A percentile compares a stretch with the other conserved stretches of the same genome.
phyloP scores from a whole-genome alignment of 2,797 vertebrate species.

The Mico argentatus region DNA sequence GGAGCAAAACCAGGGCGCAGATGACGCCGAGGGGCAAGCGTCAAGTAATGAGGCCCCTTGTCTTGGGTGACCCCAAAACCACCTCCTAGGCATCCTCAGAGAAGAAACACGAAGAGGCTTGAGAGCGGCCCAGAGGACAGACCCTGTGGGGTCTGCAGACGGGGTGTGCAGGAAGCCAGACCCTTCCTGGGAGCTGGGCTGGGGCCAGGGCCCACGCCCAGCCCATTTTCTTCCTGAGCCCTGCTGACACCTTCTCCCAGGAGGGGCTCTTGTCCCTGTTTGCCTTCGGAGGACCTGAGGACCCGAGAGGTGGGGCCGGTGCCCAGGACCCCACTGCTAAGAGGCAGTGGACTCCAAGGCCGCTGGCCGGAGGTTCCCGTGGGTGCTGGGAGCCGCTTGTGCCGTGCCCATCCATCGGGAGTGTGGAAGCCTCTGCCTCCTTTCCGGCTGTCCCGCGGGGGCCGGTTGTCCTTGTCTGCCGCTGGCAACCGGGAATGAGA shows the following conservation, averaged over 20 bases:
- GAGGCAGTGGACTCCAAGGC: background rate
- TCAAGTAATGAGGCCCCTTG: background rate
- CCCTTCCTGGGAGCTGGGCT: background rate
- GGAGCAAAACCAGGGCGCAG: background rate
- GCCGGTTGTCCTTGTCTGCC: background rate
- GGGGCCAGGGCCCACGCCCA: rapidly evolving
- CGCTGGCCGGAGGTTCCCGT: too few species aligned
- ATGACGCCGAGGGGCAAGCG: background rate
- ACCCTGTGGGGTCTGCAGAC: background rate
- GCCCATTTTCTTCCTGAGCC: background rate
- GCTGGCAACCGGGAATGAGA: rapidly evolving
- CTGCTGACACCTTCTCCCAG: background rate
- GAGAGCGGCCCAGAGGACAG: background rate
- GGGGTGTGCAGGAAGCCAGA: background rate
- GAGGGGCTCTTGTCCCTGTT: background rate
- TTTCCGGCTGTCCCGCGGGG: rapidly evolving
- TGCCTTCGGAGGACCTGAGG: background rate
- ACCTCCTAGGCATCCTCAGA: background rate
- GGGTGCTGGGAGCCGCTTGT: background rate
- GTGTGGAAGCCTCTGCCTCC: rapidly evolving
- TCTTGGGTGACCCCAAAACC: background rate
- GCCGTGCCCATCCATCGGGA: background rate
- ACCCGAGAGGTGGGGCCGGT: background rate
- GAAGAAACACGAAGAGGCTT: background rate
- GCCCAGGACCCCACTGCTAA: background rate